Evolutionary conservation across 1,140 invertebrate species (phyloP).

Genomic region (Bombus confusus): DNA sequence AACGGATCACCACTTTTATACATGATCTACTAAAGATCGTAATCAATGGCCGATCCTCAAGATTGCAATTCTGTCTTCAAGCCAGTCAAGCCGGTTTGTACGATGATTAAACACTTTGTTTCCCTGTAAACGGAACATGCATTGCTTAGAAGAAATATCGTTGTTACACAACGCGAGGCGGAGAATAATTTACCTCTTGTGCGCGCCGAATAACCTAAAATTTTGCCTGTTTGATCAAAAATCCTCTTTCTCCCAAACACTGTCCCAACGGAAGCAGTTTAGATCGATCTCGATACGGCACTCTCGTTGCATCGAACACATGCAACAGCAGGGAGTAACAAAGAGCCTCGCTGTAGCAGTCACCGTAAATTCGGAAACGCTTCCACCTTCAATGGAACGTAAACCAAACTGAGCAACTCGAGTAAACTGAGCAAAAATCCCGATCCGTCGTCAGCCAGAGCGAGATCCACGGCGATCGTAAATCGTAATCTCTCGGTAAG

Average conservation of each 20-base stretch:
- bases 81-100: too few relatives aligned
- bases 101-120: too few relatives aligned
- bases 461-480: not conserved
- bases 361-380: slow-evolving; percentile 7
- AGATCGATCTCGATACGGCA: not conserved
- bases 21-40: too few relatives aligned
- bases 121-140: too few relatives aligned
- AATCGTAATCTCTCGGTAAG: slow-evolving; percentile 22
- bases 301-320: not conserved
- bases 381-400: not conserved
- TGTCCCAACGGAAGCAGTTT: not conserved
- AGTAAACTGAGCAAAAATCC: not conserved
- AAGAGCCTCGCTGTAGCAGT: not conserved
- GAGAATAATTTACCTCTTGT: not conserved
- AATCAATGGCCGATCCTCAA: too few relatives aligned
- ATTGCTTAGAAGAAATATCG: too few relatives aligned
- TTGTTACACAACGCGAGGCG: too few relatives aligned
- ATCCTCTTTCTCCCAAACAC: not conserved
- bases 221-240: not conserved
- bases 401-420: not conserved
- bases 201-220: not conserved
- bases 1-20: too few relatives aligned
- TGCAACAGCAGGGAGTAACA: not conserved
- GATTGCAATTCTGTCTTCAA: too few relatives aligned
- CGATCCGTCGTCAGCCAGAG: not conserved